Base-by-base conservation (phyloP, 1,140 invertebrate species). In the Magallana angulata region DNA sequence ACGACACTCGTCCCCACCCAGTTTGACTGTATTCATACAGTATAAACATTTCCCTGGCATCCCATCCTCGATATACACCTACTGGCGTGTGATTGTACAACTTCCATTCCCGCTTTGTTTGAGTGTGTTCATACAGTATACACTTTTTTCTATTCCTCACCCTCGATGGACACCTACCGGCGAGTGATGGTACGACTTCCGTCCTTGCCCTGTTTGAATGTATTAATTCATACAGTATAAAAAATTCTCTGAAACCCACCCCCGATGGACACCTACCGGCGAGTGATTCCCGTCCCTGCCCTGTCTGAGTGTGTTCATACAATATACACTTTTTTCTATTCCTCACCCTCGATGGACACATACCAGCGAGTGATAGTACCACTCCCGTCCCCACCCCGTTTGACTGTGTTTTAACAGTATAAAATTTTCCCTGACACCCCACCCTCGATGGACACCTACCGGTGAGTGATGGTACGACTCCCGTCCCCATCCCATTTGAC, bases 151-250 rank as follows among this genome's bases (percentile, higher is more conserved):
- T 24, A 24, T 24, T 24, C 24, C 24, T 24, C 24, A 24, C 24
- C 24, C 24, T 24, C 24, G 36, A 48, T 48, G 24, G 24, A 24
- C 24, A 24, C 24, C 62, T 81, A 86, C 85, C 80, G 30, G 6
- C 85, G 57, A n/a, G 57, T 82, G 24, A 86, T 82, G 12, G 57
- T 57, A n/a, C 71, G 14, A 6, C 16, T 16, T 4, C 85, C 85
- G 9, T 81, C 30, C 1, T n/a, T 58, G 9, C 60, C 16, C 58
- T 82, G 85, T 30, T 1, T 82, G 16, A 86, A 36, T 24, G 85
- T 86, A n/a, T n/a, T n/a, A n/a, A n/a, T 82, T 86, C 85, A 86
- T 86, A 57, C 85, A 86, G 36, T 82, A 86, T 24, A 24, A 24
- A 24, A 24, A 24, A 24, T 24, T 24, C 24, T 0, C 24, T 24